Evolutionary conservation across 2,797 vertebrate species (phyloP), one percentile per base, ranked within the genome.

Genomic region (Sparidentex hasta): DNA sequence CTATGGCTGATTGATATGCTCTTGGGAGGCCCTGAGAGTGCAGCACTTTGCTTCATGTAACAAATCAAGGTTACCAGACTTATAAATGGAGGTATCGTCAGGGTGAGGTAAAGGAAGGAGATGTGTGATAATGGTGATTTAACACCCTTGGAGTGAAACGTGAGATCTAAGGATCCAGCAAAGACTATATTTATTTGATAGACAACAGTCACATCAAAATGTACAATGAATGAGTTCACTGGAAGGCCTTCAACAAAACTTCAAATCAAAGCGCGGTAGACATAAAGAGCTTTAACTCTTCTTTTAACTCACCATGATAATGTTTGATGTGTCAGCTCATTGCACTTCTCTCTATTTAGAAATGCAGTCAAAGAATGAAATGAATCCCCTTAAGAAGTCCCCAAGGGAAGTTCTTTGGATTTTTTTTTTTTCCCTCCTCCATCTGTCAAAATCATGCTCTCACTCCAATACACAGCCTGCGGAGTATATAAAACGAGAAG

Each of bases 391-490:
- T 79, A 85, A 87, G 89, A 91, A 86, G 83, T 90, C 89, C 92
- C 90, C 81, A 83, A 87, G 88, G 92, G 88, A 90, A 74, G 82
- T 76, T 88, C 90, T 86, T 82, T 65, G 54, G 65, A 80, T 80
- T 89, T 88, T 80, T n/a, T n/a, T n/a, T 80, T 83, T 79, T 77
- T 85, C 76, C 50, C 77, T 81, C 76, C 71, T 91, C 90, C 90
- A 91, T 94, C 94, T 95, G 94, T 95, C 94, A 94, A 90, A 91
- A 88, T 88, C 83, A 87, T 90, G 84, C 87, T 91, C 84, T 90
- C 93, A 91, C 90, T 93, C 78, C 84, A 90, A 86, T 90, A 92
- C 91, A 89, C 88, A 92, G 93, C 93, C 90, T 55, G 79, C 68
- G 38, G 93, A 88, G 75, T 80, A 78, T 82, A 88, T 87, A 80